phyloP scores from a whole-genome alignment of 92 coral and sea anemone genomes.

The Palythoa grandis region DNA sequence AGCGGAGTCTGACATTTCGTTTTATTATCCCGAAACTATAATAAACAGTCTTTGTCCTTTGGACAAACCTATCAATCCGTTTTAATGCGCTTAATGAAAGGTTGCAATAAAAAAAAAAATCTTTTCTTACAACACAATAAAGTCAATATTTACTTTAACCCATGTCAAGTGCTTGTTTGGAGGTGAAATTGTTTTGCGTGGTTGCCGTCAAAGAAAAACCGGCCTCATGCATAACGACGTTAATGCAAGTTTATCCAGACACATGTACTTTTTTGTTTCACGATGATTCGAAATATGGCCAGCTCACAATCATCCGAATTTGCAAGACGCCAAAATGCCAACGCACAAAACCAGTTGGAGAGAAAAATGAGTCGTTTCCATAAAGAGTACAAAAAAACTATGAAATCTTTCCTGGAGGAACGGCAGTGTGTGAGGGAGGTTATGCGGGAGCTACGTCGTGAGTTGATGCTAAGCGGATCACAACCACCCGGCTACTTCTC shows the following conservation, averaged over 20 bases:
- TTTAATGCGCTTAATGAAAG: conserved; percentile 23
- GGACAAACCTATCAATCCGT: background rate
- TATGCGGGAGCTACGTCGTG: conserved; percentile 55
- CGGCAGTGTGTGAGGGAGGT: conserved; percentile 54
- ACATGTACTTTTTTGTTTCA: background rate
- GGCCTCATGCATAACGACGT: background rate
- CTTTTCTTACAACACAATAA: background rate
- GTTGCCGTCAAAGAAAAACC: background rate
- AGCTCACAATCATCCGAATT: conserved; percentile 66
- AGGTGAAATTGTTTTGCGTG: too few relatives aligned
- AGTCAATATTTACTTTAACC: conserved; percentile 10
- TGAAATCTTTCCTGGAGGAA: conserved; percentile 62
- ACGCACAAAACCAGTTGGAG: conserved; percentile 65
- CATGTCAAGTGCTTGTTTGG: background rate
- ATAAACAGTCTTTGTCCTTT: conserved; percentile 22
- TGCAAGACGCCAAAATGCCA: conserved; percentile 73
- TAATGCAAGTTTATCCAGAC: background rate
- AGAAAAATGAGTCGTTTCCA: conserved; percentile 61
- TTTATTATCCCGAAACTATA: background rate
- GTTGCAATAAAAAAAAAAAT: conserved; percentile 28
- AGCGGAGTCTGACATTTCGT: conserved; percentile 15
- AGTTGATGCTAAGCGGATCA: background rate
- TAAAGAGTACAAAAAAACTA: conserved; percentile 66
- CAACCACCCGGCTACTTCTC: background rate
- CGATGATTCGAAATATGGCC: conserved; percentile 17